Evolutionary conservation across 2,888 invertebrate species (phyloP), one percentile per base, ranked within the genome.

Genomic region (Chironomus tentans): DNA sequence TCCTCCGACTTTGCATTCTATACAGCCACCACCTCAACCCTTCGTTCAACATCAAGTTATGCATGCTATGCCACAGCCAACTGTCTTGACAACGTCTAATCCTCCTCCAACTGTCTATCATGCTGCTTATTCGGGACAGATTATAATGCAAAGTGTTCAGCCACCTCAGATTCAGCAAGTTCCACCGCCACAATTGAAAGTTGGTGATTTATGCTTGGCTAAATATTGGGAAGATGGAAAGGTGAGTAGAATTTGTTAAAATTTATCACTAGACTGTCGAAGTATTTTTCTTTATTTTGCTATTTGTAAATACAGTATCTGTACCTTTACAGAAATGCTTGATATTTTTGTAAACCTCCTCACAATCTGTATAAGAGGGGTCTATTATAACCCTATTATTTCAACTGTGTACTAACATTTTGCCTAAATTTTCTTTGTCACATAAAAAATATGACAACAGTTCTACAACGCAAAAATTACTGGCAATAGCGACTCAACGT

Each of bases 191-290:
- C 47, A 74, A 86, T 86, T 78, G 94, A 90, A 90, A 81, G 85
- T 89, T 71, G 94, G 94, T 12, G 94, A 95, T 81, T 88, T 90
- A 77, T 94, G 94, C 81, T 87, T 94, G 84, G 95, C 95, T 6
- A 92, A 94, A 81, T 96, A 96, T 84, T 95, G 95, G 95, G 95
- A 95, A 83, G 95, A 95, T 84, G 91, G 92, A 80, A 90, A 90
- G 85, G 94, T 93, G 82, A 86, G 87, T 28, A 28, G 28, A 28
- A 4, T 28, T 28, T 28, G 28, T 28, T 28, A 3, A 28, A 28
- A 28, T 28, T 6, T 28, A 28, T n/a, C n/a, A n/a, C n/a, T n/a
- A n/a, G n/a, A n/a, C n/a, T n/a, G n/a, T n/a, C n/a, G n/a, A n/a
- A n/a, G n/a, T n/a, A n/a, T n/a, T n/a, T n/a, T n/a, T n/a, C n/a